phyloP scores from a whole-genome alignment of 2,797 vertebrate genomes.

The Pampus argenteus region DNA sequence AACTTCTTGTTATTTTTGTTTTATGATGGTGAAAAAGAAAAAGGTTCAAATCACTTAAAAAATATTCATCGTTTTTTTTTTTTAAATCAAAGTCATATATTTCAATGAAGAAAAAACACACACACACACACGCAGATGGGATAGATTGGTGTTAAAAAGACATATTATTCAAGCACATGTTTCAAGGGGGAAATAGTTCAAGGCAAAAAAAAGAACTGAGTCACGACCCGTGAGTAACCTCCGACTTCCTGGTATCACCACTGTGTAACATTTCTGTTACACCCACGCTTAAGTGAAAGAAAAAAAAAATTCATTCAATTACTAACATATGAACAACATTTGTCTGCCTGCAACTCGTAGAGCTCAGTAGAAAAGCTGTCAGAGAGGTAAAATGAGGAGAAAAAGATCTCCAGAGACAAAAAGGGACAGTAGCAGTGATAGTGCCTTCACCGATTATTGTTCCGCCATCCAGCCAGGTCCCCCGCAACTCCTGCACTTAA shows the following conservation, averaged over 20 bases:
- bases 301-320: slow-evolving; percentile 44
- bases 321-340: slow-evolving; percentile 79
- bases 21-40: slow-evolving; percentile 42
- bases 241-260: slow-evolving; percentile 67
- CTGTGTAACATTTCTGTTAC: slow-evolving; percentile 64
- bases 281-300: slow-evolving; percentile 49
- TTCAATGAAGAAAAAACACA: not conserved
- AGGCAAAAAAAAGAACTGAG: slow-evolving; percentile 46
- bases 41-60: slow-evolving; percentile 29
- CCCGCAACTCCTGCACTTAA: slow-evolving; percentile 70
- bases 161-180: slow-evolving; percentile 26
- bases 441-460: slow-evolving; percentile 55
- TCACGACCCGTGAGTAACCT: slow-evolving; percentile 57
- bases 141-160: slow-evolving; percentile 11
- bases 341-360: slow-evolving; percentile 60
- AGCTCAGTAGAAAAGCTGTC: slow-evolving; percentile 47
- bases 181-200: slow-evolving; percentile 30
- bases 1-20: slow-evolving; percentile 63
- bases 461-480: slow-evolving; percentile 62
- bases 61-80: not conserved
- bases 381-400: slow-evolving; percentile 57
- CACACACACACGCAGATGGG: not conserved
- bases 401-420: slow-evolving; percentile 47
- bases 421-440: slow-evolving; percentile 25
- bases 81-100: not conserved